phyloP scores from a whole-genome alignment of 2,113 vertebrate species.

The Tragelaphus buxtoni region DNA sequence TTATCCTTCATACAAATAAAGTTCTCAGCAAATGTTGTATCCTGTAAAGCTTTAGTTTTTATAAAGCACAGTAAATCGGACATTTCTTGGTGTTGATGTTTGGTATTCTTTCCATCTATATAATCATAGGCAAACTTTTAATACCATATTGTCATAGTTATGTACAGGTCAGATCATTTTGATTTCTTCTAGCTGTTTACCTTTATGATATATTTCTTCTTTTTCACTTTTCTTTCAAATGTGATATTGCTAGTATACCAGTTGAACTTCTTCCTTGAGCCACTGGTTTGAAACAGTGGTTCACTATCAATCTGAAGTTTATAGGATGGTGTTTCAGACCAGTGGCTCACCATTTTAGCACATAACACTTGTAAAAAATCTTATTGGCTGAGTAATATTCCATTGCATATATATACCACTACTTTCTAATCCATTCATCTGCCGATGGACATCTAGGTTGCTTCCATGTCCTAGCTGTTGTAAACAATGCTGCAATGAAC shows the following conservation, averaged over 20 bases:
- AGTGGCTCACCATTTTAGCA: not conserved
- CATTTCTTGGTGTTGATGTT: not conserved
- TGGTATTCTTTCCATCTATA: not conserved
- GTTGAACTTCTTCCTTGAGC: not conserved
- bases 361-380: not conserved
- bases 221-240: not conserved
- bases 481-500: not conserved
- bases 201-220: not conserved
- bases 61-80: not conserved
- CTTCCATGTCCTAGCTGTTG: not conserved
- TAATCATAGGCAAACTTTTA: not conserved
- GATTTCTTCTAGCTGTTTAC: not conserved
- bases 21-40: not conserved
- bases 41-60: not conserved
- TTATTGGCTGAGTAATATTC: not conserved
- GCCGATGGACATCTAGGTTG: not conserved
- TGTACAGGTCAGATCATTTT: not conserved
- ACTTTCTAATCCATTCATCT: not conserved
- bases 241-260: not conserved
- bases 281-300: not conserved
- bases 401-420: not conserved
- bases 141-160: not conserved
- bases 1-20: not conserved
- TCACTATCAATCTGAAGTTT: not conserved
- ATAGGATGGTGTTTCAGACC: not conserved